Evolutionary conservation across 2,888 invertebrate species (phyloP).

Genomic region (Platypus cylindrus): DNA sequence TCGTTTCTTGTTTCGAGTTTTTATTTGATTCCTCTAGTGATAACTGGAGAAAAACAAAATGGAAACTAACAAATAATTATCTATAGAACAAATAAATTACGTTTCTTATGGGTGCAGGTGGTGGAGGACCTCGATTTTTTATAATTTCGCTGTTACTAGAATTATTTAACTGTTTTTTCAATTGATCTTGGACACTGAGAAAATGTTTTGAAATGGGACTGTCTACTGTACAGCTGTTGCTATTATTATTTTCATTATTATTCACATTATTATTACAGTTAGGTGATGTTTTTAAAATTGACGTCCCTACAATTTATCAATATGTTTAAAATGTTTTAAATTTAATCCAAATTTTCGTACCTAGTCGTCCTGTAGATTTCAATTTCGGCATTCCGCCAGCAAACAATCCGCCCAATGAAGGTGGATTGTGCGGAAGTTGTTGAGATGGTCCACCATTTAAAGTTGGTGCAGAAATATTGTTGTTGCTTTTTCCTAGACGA

Average conservation of each 20-base stretch:
- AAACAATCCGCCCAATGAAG: constrained; percentile 57
- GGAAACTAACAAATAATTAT: too few species aligned
- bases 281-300: constrained; percentile 8
- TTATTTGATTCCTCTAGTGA: too few species aligned
- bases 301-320: constrained; percentile 10
- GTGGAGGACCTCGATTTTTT: constrained; percentile 63
- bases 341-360: constrained; percentile 15
- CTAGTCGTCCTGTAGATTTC: constrained; percentile 49
- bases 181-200: constrained; percentile 29
- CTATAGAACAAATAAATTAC: constrained; percentile 23
- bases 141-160: constrained; percentile 34
- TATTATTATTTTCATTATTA: constrained; percentile 9
- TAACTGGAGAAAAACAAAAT: too few species aligned
- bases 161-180: constrained; percentile 32
- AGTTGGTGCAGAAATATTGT: too few species aligned
- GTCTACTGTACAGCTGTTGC: constrained; percentile 14
- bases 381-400: constrained; percentile 75
- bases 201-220: constrained; percentile 18
- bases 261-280: too few species aligned
- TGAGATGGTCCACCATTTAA: too few species aligned
- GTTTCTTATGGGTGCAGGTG: constrained; percentile 53
- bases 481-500: not conserved
- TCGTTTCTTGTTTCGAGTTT: too few species aligned
- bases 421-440: constrained; percentile 17
- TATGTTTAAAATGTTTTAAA: too few species aligned